phyloP scores from a whole-genome alignment of 2,113 vertebrate species.

The Rostratula benghalensis region DNA sequence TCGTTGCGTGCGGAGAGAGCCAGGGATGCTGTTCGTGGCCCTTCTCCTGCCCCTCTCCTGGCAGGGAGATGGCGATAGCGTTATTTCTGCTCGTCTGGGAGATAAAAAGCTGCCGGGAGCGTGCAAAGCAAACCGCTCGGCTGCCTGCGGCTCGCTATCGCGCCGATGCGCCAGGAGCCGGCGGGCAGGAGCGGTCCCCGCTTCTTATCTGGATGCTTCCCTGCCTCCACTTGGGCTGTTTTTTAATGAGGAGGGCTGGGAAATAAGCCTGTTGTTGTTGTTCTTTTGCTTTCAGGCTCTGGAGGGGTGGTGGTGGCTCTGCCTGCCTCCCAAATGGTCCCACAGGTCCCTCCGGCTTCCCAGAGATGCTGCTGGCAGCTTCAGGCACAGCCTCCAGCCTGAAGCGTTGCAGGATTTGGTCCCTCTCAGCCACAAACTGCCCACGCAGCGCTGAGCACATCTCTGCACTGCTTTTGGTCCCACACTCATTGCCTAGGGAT shows the following conservation, averaged over 20 bases:
- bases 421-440: neutral
- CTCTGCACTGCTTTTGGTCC: neutral
- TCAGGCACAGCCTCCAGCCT: neutral
- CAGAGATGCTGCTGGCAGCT: neutral
- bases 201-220: neutral
- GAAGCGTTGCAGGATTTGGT: neutral
- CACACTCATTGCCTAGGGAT: neutral
- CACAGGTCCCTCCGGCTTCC: neutral
- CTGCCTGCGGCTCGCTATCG: neutral
- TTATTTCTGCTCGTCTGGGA: neutral
- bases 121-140: neutral
- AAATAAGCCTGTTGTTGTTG: neutral
- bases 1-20: neutral
- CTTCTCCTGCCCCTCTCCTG: neutral
- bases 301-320: neutral
- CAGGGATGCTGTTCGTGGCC: neutral
- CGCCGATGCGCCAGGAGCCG: neutral
- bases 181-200: neutral
- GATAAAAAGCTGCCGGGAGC: neutral
- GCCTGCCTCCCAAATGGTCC: neutral
- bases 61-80: neutral
- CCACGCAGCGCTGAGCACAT: neutral
- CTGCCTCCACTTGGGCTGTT: neutral
- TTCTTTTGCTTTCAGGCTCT: neutral
- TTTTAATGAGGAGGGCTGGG: slow-evolving; percentile 33